phyloP scores from a whole-genome alignment of 64 coral and sea anemone genomes.

The Anthopleura sola region DNA sequence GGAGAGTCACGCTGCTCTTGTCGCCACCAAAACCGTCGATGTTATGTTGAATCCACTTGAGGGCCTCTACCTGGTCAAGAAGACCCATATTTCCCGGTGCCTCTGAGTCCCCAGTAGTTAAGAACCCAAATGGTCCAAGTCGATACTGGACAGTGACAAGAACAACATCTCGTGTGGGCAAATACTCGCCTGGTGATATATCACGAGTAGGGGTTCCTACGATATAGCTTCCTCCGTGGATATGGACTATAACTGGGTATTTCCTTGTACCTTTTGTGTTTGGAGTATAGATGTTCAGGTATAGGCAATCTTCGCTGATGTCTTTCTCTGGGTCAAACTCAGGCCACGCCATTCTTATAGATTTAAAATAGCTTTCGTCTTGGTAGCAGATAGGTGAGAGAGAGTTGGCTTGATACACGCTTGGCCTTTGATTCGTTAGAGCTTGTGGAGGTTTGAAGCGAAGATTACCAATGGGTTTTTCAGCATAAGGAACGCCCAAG shows the following conservation, averaged over 20 bases:
- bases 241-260: conserved; percentile 74
- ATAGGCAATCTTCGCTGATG: conserved; percentile 76
- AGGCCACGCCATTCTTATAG: conserved; percentile 49
- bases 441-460: conserved; percentile 33
- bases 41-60: no score
- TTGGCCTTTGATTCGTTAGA: conserved; percentile 22
- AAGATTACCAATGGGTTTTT: conserved; percentile 23
- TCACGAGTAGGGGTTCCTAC: conserved; percentile 62
- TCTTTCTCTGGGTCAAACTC: conserved; percentile 38
- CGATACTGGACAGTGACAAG: conserved; percentile 84
- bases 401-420: conserved; percentile 54
- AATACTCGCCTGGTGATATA: conserved; percentile 67
- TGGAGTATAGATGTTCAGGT: conserved; percentile 74
- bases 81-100: no score
- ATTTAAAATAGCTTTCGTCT: conserved; percentile 4
- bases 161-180: conserved; percentile 57
- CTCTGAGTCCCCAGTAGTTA: not conserved
- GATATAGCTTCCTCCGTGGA: conserved; percentile 78
- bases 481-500: conserved; percentile 56
- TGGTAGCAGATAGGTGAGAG: conserved; percentile 68
- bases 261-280: not conserved
- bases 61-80: no score
- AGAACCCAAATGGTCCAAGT: conserved; percentile 68
- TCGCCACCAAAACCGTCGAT: no score
- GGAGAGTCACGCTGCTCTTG: no score